phyloP scores from a whole-genome alignment of 2,888 invertebrate genomes.

The Coenonympha glycerion region DNA sequence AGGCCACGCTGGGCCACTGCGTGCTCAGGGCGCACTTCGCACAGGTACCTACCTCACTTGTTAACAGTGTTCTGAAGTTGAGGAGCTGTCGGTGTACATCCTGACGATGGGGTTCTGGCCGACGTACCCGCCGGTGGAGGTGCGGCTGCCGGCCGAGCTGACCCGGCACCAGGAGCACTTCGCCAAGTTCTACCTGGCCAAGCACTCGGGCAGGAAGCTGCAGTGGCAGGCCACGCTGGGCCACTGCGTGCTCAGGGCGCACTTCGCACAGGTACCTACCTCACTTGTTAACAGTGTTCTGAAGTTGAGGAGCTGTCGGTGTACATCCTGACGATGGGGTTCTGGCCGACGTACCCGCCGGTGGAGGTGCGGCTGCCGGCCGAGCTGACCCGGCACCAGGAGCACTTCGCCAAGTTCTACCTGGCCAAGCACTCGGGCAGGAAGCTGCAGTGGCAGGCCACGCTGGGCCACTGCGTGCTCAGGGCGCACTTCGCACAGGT shows the following conservation, averaged over 20 bases:
- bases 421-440: conserved; percentile 97
- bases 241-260: conserved; percentile 93
- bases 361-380: conserved; percentile 94
- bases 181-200: conserved; percentile 96
- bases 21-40: conserved; percentile 92
- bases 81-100: conserved; percentile 96
- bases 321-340: conserved; percentile 97
- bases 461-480: conserved; percentile 97
- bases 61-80: no score
- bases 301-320: conserved; percentile 95
- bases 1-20: conserved; percentile 98
- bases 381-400: conserved; percentile 94
- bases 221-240: conserved; percentile 99
- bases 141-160: conserved; percentile 92
- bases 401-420: conserved; percentile 98
- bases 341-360: conserved; percentile 97
- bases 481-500: conserved; percentile 90
- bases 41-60: conserved; percentile 84
- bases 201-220: conserved; percentile 97
- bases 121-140: conserved; percentile 93
- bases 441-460: conserved; percentile 99
- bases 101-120: conserved; percentile 99
- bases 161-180: conserved; percentile 95
- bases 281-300: no score
- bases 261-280: conserved; percentile 87